A percentile compares a stretch with the other conserved stretches of the same genome.
Evolutionary conservation across 1,140 invertebrate genomes (phyloP).

Genomic region (Watersipora subatra): DNA sequence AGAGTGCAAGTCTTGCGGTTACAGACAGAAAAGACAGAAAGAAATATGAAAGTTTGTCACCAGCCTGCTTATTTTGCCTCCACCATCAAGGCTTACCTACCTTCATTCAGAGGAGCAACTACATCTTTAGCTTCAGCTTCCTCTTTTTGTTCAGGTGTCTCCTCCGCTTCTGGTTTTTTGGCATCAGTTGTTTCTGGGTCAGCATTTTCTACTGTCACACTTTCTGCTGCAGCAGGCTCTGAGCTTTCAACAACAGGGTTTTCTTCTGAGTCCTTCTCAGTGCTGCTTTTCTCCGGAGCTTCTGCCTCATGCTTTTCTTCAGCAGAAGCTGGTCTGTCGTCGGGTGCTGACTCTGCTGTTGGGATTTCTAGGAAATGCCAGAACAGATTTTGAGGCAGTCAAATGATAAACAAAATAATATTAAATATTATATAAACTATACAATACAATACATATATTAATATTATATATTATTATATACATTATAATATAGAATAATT

Average conservation of each 20-base stretch:
- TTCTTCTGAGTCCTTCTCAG: background rate
- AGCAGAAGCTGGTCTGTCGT: constrained; percentile 7
- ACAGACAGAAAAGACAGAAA: no score
- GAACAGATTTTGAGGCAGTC: background rate
- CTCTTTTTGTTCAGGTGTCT: constrained; percentile 2
- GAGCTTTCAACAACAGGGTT: background rate
- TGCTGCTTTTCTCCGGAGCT: constrained; percentile 6
- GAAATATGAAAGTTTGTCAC: no score
- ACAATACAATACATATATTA: no score
- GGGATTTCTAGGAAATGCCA: constrained; percentile 2
- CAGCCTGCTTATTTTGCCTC: background rate
- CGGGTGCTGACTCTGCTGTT: background rate
- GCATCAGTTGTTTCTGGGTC: background rate
- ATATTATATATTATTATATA: no score
- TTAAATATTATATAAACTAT: no score
- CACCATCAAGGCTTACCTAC: background rate
- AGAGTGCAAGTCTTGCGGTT: no score
- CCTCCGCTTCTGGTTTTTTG: background rate
- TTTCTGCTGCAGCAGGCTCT: constrained; percentile 4
- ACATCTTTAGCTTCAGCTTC: constrained; percentile 6
- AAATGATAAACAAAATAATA: background rate
- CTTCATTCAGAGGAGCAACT: constrained; percentile 4
- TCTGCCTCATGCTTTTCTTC: constrained; percentile 14
- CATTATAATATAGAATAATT: no score
- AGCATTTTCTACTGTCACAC: background rate